Conservation (phyloP, 2,113 vertebrate genomes). For the Halichoerus grypus region DNA sequence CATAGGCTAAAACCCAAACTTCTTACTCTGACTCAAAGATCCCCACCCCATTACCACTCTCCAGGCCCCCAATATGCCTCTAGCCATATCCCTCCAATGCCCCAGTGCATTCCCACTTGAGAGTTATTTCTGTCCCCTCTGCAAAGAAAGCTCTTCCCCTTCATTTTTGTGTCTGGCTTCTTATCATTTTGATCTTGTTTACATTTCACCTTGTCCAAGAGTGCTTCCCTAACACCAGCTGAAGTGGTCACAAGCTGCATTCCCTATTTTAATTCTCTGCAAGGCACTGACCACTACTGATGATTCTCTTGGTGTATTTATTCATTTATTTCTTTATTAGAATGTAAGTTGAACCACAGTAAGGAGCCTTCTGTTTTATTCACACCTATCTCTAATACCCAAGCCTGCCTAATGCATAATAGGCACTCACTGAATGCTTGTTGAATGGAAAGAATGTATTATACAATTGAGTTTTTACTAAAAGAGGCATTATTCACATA, state of each 20-base stretch:
- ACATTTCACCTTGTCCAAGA: neutral
- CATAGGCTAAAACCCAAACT: neutral
- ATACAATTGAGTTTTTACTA: neutral
- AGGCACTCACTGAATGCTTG: neutral
- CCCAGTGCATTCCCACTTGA: neutral
- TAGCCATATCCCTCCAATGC: neutral
- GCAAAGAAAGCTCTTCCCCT: neutral
- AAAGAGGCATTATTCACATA: neutral
- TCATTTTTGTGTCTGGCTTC: neutral
- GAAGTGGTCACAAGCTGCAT: neutral
- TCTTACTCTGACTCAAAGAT: neutral
- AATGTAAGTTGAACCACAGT: neutral
- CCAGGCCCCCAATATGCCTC: neutral
- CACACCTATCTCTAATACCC: neutral
- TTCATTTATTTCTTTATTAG: neutral
- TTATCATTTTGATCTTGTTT: neutral
- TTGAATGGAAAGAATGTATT: neutral
- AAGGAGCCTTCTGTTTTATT: neutral
- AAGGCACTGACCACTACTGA: neutral
- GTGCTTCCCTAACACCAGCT: neutral
- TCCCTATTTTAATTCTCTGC: neutral
- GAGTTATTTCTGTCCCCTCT: neutral
- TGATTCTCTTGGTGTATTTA: neutral
- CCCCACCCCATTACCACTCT: neutral
- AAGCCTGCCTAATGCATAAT: neutral